These are phyloP conservation scores for Drosophila ezoana DNA, from an alignment of 2,888 invertebrate species.

Conservation along the genomic window DNA sequence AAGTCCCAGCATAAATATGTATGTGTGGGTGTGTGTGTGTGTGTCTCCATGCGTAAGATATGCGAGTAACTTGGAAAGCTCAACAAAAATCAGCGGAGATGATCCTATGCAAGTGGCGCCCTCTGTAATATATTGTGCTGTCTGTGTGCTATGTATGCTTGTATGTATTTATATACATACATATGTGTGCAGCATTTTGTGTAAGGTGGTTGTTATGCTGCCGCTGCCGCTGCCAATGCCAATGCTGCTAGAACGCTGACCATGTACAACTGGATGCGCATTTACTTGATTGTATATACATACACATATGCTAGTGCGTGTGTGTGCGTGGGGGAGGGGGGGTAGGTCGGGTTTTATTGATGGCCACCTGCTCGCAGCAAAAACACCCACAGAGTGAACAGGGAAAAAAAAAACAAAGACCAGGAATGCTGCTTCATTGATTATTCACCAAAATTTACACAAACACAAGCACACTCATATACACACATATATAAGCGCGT, in stretches of 20 bases:
- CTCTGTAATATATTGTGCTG: slow-evolving; percentile 13
- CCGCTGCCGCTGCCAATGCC: slow-evolving; percentile 5
- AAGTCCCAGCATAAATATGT: slow-evolving; percentile 4
- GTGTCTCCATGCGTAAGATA: slow-evolving; percentile 6
- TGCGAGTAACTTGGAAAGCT: slow-evolving; percentile 11
- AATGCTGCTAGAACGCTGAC: slow-evolving; percentile 23
- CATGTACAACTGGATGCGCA: slow-evolving; percentile 30
- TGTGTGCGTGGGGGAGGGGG: background rate
- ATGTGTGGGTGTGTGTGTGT: background rate
- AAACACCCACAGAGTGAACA: slow-evolving; percentile 39
- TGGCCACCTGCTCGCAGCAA: slow-evolving; percentile 41
- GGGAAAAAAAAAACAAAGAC: slow-evolving; percentile 8
- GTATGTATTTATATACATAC: background rate
- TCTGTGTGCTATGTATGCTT: background rate
- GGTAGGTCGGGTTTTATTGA: slow-evolving; percentile 31
- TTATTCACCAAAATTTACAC: slow-evolving; percentile 70
- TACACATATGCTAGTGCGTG: background rate
- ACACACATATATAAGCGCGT: slow-evolving; percentile 14
- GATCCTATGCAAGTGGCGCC: slow-evolving; percentile 16
- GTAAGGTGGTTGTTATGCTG: slow-evolving; percentile 45
- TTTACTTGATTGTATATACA: slow-evolving; percentile 26
- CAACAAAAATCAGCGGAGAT: slow-evolving; percentile 5
- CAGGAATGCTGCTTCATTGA: slow-evolving; percentile 73
- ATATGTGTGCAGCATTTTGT: background rate
- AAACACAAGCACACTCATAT: slow-evolving; percentile 10